A percentile compares a stretch with the other conserved stretches of the same genome.
Conservation (phyloP, 2,113 vertebrate genomes). For the Artemisiospiza belli region DNA sequence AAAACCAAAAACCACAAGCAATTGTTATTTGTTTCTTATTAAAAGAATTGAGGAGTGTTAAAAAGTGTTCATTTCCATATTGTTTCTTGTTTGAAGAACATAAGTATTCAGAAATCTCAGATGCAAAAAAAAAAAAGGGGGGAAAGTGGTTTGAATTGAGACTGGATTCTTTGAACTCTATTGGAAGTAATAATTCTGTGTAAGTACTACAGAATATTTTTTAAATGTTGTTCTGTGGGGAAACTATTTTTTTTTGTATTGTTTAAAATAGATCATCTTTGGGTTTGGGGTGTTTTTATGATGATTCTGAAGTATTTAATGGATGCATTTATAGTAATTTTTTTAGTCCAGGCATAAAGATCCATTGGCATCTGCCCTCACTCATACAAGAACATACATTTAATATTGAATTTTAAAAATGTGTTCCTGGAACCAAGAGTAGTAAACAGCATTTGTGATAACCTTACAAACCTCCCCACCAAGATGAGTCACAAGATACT, state of each 20-base stretch:
- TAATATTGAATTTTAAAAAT: neutral
- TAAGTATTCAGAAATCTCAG: neutral
- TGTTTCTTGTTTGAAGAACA: neutral
- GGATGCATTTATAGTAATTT: neutral
- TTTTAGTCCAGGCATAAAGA: neutral
- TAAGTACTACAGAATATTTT: neutral
- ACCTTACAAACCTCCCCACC: neutral
- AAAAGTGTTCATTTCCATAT: neutral
- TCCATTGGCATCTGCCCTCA: neutral
- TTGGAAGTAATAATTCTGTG: neutral
- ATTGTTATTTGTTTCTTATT: neutral
- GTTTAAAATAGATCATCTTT: neutral
- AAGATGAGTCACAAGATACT: neutral
- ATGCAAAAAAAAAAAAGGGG: neutral
- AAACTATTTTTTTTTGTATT: neutral
- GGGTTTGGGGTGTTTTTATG: neutral
- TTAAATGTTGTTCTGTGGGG: too few relatives aligned
- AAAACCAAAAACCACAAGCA: too few relatives aligned
- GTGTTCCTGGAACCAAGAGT: neutral
- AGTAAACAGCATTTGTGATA: neutral
- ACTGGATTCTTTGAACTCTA: neutral
- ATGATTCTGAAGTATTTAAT: neutral
- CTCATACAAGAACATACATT: neutral
- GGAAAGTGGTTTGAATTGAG: fast-evolving
- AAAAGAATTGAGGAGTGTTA: neutral